Conservation (phyloP, 2,888 invertebrate genomes). For the Xanthia togata region DNA sequence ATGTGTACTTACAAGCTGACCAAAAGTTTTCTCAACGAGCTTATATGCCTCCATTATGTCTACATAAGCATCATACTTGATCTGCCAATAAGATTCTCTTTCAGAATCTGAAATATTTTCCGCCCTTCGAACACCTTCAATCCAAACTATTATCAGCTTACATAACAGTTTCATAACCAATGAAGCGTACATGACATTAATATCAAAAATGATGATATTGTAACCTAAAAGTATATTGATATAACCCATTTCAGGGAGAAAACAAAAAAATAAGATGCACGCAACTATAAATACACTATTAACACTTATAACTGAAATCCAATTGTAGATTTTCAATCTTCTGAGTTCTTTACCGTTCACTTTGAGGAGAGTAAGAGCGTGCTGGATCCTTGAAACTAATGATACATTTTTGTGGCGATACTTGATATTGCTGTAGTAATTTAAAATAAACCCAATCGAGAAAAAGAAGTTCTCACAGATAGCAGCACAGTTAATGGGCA, state of each 20-base stretch:
- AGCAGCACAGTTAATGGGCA: neutral
- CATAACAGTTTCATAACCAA: slow-evolving; percentile 21
- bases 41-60: slow-evolving; percentile 29
- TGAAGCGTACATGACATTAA: slow-evolving; percentile 34
- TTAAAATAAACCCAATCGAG: slow-evolving; percentile 21
- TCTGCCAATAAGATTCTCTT: slow-evolving; percentile 28
- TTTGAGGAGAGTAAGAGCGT: slow-evolving; percentile 30
- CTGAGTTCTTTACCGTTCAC: slow-evolving; percentile 22
- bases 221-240: neutral
- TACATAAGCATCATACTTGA: slow-evolving; percentile 22
- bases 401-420: neutral
- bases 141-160: slow-evolving; percentile 13
- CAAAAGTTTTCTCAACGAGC: slow-evolving; percentile 26
- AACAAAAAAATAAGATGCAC: neutral
- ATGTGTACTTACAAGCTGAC: slow-evolving; percentile 27
- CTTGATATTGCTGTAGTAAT: slow-evolving; percentile 21
- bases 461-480: neutral
- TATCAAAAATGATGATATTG: slow-evolving; percentile 7
- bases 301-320: slow-evolving; percentile 19
- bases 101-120: neutral
- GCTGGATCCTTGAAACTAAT: slow-evolving; percentile 31
- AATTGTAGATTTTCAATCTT: slow-evolving; percentile 26
- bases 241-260: neutral
- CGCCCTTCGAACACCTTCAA: slow-evolving; percentile 22
- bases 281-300: slow-evolving; percentile 4